phyloP scores from a whole-genome alignment of 2,888 invertebrate species.

The Eucriotettix oculatus region DNA sequence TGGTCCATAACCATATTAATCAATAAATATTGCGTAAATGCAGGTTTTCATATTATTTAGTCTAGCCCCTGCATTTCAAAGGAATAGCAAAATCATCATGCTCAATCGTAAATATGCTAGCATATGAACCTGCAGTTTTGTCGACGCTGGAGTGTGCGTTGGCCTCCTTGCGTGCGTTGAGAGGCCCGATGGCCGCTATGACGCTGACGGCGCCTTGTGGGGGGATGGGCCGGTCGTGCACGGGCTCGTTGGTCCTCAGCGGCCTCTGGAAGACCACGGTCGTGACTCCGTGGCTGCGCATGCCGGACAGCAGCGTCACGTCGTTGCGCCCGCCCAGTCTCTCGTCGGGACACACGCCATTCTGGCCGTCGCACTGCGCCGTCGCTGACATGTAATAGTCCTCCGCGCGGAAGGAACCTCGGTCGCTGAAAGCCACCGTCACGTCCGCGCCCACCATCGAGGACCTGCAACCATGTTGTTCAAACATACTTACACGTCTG shows the following conservation, averaged over 20 bases:
- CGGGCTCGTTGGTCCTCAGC: slow-evolving; percentile 54
- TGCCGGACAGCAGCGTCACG: slow-evolving; percentile 55
- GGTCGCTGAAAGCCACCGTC: slow-evolving; percentile 51
- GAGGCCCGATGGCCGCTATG: slow-evolving; percentile 74
- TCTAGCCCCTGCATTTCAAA: too few relatives aligned
- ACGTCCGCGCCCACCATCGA: slow-evolving; percentile 57
- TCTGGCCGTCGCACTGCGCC: slow-evolving; percentile 62
- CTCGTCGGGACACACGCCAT: slow-evolving; percentile 74
- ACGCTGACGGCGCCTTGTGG: slow-evolving; percentile 54
- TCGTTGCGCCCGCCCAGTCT: slow-evolving; percentile 67
- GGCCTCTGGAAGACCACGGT: slow-evolving; percentile 50
- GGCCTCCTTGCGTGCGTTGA: slow-evolving; percentile 64
- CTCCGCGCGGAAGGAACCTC: slow-evolving; percentile 49
- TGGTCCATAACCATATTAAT: too few relatives aligned
- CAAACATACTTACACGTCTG: too few relatives aligned
- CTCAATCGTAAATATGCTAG: too few relatives aligned
- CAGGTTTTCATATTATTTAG: too few relatives aligned
- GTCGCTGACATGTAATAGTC: slow-evolving; percentile 74
- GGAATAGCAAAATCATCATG: too few relatives aligned
- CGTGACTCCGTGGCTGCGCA: slow-evolving; percentile 62
- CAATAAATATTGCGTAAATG: too few relatives aligned
- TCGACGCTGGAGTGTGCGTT: slow-evolving; percentile 65
- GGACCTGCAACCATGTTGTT: slow-evolving; percentile 16
- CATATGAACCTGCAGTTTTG: slow-evolving; percentile 36
- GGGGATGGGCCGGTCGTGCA: slow-evolving; percentile 52